These are phyloP conservation scores for Propsilocerus akamusi DNA, from an alignment of 1,140 invertebrate species.

Conservation along the genomic window DNA sequence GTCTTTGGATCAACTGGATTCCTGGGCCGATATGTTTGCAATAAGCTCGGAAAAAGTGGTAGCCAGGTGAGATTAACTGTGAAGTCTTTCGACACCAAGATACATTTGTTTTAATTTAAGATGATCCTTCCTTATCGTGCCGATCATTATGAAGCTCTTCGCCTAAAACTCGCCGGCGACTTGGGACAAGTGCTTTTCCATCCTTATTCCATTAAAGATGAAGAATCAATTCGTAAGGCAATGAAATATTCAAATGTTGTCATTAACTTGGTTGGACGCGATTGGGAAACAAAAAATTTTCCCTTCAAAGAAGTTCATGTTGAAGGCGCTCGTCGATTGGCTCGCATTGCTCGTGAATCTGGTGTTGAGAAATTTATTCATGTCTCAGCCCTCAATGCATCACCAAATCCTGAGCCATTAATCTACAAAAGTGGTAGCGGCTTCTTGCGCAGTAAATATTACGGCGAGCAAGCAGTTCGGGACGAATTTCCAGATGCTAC, in stretches of 20 bases:
- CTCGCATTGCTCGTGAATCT: constrained; percentile 49
- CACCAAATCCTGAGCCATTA: constrained; percentile 38
- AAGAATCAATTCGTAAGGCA: constrained; percentile 69
- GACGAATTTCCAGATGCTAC: constrained; percentile 93
- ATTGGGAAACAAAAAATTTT: constrained; percentile 85
- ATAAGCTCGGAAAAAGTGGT: constrained; percentile 72
- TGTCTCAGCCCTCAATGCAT: constrained; percentile 57
- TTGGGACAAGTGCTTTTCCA: constrained; percentile 89
- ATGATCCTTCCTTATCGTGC: constrained; percentile 83
- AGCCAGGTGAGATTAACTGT: constrained; percentile 38
- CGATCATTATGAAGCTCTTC: constrained; percentile 57
- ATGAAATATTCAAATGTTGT: constrained; percentile 95
- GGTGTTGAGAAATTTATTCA: constrained; percentile 77
- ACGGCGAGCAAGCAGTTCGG: constrained; percentile 70
- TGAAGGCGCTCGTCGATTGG: constrained; percentile 49
- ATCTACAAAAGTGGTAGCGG: constrained; percentile 43
- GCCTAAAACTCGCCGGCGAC: constrained; percentile 75
- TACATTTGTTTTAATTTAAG: constrained; percentile 30
- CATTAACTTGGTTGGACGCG: constrained; percentile 82
- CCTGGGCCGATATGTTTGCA: constrained; percentile 68
- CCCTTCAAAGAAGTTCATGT: constrained; percentile 65
- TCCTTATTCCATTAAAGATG: constrained; percentile 70
- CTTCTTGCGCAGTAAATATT: constrained; percentile 52
- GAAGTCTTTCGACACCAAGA: background rate
- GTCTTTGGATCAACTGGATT: constrained; percentile 88